These are phyloP conservation scores for Streblospio benedicti DNA, from an alignment of 1,140 invertebrate genomes.

Conservation along the genomic window DNA sequence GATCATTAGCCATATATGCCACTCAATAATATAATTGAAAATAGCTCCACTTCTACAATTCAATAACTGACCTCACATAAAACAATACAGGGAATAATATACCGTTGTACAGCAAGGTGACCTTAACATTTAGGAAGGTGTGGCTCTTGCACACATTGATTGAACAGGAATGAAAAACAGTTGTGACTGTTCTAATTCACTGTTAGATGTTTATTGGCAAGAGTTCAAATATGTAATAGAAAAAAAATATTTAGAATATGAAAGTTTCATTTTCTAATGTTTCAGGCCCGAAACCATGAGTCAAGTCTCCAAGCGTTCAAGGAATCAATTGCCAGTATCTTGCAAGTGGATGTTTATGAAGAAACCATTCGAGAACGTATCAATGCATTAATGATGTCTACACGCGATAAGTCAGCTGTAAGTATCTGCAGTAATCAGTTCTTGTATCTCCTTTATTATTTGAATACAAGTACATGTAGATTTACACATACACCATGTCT, in stretches of 20 bases:
- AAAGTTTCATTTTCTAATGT: neutral
- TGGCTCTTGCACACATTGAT: too few species aligned
- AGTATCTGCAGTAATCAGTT: constrained; percentile 12
- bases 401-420: constrained; percentile 30
- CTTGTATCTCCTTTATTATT: neutral
- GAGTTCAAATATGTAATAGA: neutral
- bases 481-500: neutral
- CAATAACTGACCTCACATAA: too few species aligned
- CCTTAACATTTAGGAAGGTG: too few species aligned
- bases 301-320: constrained; percentile 27
- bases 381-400: constrained; percentile 19
- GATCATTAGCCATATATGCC: too few species aligned
- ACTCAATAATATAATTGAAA: too few species aligned
- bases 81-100: too few species aligned
- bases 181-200: neutral
- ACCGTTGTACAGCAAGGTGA: too few species aligned
- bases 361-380: constrained; percentile 37
- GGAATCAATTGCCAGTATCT: constrained; percentile 35
- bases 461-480: neutral
- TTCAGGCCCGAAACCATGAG: neutral
- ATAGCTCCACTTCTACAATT: too few species aligned
- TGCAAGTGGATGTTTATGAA: constrained; percentile 32
- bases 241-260: neutral
- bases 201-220: neutral
- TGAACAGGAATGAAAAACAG: neutral